phyloP scores from a whole-genome alignment of 2,797 vertebrate species.

The Molossus molossus region DNA sequence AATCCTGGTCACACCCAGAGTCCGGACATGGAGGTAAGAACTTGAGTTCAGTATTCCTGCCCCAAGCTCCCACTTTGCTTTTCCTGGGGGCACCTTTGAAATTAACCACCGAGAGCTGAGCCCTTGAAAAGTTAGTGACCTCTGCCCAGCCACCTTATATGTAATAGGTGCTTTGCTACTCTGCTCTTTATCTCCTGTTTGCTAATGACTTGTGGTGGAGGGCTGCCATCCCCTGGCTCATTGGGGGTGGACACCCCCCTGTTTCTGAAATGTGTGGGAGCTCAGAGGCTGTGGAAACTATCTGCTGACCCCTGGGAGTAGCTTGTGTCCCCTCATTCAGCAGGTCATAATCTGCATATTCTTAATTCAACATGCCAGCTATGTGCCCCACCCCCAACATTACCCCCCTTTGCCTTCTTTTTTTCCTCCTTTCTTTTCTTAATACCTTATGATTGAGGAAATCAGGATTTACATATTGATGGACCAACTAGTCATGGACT shows the following conservation, averaged over 20 bases:
- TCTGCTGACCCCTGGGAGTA: background rate
- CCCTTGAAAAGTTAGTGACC: background rate
- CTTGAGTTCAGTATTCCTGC: background rate
- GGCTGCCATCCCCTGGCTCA: background rate
- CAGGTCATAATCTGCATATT: background rate
- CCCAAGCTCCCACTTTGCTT: background rate
- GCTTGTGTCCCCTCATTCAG: background rate
- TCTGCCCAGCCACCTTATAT: background rate
- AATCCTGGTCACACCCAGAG: background rate
- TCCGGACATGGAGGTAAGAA: background rate
- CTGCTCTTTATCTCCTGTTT: background rate
- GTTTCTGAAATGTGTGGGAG: background rate
- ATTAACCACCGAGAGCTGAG: background rate
- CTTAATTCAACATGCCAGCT: background rate
- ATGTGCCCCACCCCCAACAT: background rate
- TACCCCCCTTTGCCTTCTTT: background rate
- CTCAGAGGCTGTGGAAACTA: background rate
- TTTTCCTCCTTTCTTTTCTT: background rate
- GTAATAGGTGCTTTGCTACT: background rate
- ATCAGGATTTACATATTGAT: background rate
- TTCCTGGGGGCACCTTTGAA: background rate
- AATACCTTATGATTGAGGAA: slow-evolving; percentile 3
- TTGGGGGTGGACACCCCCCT: background rate
- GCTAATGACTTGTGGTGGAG: background rate
- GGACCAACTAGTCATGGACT: background rate